Evolutionary conservation across 2,888 invertebrate genomes (phyloP).

Genomic region (Drosophila nigritarsus): DNA sequence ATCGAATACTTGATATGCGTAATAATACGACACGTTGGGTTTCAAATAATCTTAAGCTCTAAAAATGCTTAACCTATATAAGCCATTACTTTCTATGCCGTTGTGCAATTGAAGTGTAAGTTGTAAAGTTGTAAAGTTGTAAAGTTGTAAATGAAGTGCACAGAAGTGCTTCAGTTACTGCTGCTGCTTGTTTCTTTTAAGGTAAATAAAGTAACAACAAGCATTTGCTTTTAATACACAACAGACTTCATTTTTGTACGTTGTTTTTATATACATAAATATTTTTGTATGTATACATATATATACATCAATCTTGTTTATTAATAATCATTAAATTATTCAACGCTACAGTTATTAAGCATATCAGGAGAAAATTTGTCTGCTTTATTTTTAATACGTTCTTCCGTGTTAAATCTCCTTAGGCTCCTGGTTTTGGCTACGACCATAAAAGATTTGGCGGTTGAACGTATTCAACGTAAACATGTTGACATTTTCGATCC

Average conservation of each 20-base stretch:
- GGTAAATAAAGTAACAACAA: background rate
- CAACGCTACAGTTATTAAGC: background rate
- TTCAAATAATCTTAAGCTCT: background rate
- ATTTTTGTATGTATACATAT: background rate
- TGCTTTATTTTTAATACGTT: background rate
- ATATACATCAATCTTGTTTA: background rate
- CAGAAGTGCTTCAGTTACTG: background rate
- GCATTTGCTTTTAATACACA: background rate
- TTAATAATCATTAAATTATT: background rate
- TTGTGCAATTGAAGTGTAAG: background rate
- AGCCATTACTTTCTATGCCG: background rate
- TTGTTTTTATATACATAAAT: background rate
- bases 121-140: background rate
- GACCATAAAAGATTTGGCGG: background rate
- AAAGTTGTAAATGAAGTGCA: background rate
- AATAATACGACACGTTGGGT: background rate
- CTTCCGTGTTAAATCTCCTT: background rate
- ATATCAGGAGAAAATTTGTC: background rate
- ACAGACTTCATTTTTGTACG: accelerated
- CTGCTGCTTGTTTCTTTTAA: background rate
- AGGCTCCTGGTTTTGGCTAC: background rate
- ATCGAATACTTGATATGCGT: background rate
- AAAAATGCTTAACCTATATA: background rate
- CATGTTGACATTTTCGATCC: background rate
- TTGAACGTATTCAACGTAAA: background rate